Evolutionary conservation across 2,797 vertebrate species (phyloP).

Genomic region (Gymnoscopelus microlampas): DNA sequence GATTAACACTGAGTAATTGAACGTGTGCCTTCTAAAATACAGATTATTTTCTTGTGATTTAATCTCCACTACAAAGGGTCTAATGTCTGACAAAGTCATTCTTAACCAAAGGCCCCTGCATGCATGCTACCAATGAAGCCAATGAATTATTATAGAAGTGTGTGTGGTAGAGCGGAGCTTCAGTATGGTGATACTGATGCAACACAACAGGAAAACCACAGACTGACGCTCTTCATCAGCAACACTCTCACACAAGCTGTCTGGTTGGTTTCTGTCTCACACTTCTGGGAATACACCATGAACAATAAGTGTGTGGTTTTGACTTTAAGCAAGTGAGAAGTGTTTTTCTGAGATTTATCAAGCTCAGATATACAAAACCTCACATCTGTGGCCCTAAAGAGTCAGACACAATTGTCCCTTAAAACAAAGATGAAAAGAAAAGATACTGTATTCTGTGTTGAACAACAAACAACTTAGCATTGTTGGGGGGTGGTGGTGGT

Average conservation of each 20-base stretch:
- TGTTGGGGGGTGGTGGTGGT: not conserved
- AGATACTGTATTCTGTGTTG: not conserved
- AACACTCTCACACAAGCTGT: not conserved
- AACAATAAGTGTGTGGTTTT: not conserved
- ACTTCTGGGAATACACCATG: not conserved
- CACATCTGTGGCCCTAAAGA: not conserved
- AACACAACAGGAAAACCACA: slow-evolving; percentile 46
- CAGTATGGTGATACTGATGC: not conserved
- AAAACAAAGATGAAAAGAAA: not conserved
- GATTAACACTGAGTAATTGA: no score
- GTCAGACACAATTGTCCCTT: not conserved
- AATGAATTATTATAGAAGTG: no score
- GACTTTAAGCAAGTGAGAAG: not conserved
- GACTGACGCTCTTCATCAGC: not conserved
- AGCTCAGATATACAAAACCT: not conserved
- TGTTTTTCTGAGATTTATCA: not conserved
- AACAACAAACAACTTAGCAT: not conserved
- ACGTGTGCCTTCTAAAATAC: no score
- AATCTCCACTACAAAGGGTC: no score
- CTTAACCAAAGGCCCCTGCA: no score
- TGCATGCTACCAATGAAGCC: no score
- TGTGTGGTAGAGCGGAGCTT: not conserved
- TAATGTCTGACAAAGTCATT: no score
- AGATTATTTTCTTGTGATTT: no score
- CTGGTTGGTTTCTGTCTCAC: not conserved